These are phyloP conservation scores for Labrus mixtus DNA, from an alignment of 2,113 vertebrate species.

Conservation along the genomic window DNA sequence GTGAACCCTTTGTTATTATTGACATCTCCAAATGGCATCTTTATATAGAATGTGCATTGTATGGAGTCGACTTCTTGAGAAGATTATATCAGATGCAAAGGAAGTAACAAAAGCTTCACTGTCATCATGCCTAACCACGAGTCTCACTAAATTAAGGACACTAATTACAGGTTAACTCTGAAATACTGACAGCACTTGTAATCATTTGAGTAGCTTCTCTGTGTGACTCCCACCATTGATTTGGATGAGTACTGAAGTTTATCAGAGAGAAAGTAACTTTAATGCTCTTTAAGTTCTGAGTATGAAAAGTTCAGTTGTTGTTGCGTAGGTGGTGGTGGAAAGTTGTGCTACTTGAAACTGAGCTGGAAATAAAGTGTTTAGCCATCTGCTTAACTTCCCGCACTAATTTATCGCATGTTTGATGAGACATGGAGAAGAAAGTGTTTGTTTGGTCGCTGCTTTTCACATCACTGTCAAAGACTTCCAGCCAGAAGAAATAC, in stretches of 20 bases:
- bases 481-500: conserved; percentile 51
- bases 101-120: neutral
- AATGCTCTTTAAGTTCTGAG: conserved; percentile 20
- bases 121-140: neutral
- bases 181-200: neutral
- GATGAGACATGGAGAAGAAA: conserved; percentile 16
- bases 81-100: neutral
- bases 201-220: conserved; percentile 21
- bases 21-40: neutral
- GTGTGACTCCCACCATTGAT: conserved; percentile 1
- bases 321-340: conserved; percentile 48
- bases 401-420: conserved; percentile 22
- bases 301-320: conserved; percentile 35
- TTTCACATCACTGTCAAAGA: conserved; percentile 61
- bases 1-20: neutral
- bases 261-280: conserved; percentile 24
- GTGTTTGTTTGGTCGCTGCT: conserved; percentile 11
- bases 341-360: conserved; percentile 24
- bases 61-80: neutral
- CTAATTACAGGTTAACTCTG: neutral
- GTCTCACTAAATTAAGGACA: neutral
- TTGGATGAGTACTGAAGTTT: conserved; percentile 23
- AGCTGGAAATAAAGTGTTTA: conserved; percentile 24
- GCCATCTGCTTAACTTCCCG: conserved; percentile 45
- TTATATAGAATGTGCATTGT: neutral